Percentiles rank a stretch among this genome's conserved stretches.
Conservation (phyloP, 64 coral and sea anemone species). For the Montipora capricornis region DNA sequence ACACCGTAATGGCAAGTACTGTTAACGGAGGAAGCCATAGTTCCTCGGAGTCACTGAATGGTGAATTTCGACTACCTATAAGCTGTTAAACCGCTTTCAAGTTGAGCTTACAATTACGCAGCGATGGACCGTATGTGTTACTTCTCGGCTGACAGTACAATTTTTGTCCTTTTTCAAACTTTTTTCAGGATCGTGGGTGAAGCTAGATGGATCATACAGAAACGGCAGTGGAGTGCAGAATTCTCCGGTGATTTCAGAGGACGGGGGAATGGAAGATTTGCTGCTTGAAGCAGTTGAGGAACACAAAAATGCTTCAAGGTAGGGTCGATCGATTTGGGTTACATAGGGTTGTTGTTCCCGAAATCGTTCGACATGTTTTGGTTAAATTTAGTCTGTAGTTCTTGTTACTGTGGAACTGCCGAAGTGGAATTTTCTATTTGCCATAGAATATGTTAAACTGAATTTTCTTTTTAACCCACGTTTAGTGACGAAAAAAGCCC, state of each 20-base stretch:
- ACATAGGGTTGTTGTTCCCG: neutral
- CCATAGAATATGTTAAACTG: neutral
- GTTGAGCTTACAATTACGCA: neutral
- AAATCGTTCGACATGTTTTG: neutral
- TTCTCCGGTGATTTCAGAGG: slow-evolving; percentile 85
- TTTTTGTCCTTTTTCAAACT: neutral
- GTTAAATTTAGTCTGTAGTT: neutral
- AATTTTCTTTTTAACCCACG: neutral
- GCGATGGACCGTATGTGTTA: no score
- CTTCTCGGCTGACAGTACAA: neutral
- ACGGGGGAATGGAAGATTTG: slow-evolving; percentile 88
- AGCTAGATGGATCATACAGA: slow-evolving; percentile 77
- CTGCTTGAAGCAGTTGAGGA: slow-evolving; percentile 92
- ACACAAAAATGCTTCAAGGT: slow-evolving; percentile 55
- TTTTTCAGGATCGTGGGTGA: slow-evolving; percentile 86
- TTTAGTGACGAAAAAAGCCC: slow-evolving; percentile 64
- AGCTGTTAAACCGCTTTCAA: neutral
- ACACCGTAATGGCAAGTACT: slow-evolving; percentile 58
- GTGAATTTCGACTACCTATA: slow-evolving; percentile 10
- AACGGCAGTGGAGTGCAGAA: slow-evolving; percentile 87
- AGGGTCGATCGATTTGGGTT: neutral
- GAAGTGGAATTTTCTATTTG: no score
- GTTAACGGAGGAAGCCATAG: slow-evolving; percentile 82
- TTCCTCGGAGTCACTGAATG: slow-evolving; percentile 90
- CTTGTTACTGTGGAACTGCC: neutral